Base-by-base conservation (phyloP, 2,888 invertebrate species). In the Lithophane leautieri region DNA sequence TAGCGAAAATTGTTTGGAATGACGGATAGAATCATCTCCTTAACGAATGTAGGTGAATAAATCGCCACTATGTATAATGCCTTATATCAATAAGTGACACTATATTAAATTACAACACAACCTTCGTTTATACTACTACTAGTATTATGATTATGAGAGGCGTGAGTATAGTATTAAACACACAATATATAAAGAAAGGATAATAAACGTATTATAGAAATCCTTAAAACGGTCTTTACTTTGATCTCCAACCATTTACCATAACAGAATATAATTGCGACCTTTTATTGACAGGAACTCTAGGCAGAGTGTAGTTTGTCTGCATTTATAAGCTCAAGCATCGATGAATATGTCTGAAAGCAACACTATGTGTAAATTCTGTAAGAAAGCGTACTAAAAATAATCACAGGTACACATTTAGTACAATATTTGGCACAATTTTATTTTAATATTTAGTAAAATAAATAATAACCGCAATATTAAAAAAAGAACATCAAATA, bases 401-500 rank as follows among this genome's bases (percentile, higher is more conserved):
- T 58, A 73, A 58, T 61, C 60, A 79, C 62, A 79, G 58, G 42
- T 83, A 82, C 50, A 75, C 7, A 42, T 58, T 70, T 61, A 52
- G 28, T 63, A 68, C n/a, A 70, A 70, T 9, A 78, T 83, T 79
- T 83, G 82, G 82, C 82, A 81, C 82, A 70, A 16, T 52, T 76
- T 67, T 25, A 44, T 14, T 28, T 40, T 11, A 56, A 67, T 52
- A 68, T 40, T 62, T 16, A 56, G 22, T 60, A n/a, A 42, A 52
- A 68, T 58, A 50, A 67, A 42, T 42, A 70, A 52, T 28, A 58
- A 52, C 60, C 22, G 9, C 50, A 69, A n/a, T 16, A 25, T 44
- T n/a, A 28, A 56, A 47, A 60, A 70, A 82, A 4, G 2, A 68
- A 42, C 34, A 67, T 44, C 25, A 61, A 75, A 65, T 62, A 58